A percentile compares a stretch with the other conserved stretches of the same genome.
phyloP scores from a whole-genome alignment of 2,113 vertebrate species.

The Cottus gobio region DNA sequence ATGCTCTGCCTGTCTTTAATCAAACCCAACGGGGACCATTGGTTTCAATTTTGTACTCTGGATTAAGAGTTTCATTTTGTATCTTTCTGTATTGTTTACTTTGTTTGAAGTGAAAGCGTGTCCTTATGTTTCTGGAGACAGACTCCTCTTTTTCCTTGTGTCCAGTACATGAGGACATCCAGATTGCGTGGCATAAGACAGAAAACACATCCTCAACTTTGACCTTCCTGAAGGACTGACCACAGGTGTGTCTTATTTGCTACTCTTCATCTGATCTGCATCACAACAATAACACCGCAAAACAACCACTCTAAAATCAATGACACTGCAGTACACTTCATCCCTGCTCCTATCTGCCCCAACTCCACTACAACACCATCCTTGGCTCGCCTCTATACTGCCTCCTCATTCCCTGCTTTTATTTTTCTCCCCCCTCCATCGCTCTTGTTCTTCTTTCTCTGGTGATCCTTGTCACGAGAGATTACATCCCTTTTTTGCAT shows the following conservation, averaged over 20 bases:
- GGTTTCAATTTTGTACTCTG: constrained; percentile 10
- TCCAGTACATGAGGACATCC: not conserved
- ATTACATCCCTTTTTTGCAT: constrained; percentile 35
- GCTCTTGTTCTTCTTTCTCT: constrained; percentile 31
- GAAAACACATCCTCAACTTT: constrained; percentile 29
- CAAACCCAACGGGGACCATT: not conserved
- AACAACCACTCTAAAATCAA: constrained; percentile 61
- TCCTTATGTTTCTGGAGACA: not conserved
- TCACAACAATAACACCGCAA: constrained; percentile 60
- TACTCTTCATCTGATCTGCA: constrained; percentile 42
- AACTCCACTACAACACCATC: constrained; percentile 1
- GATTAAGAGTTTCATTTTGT: not conserved
- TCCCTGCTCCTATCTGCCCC: constrained; percentile 17
- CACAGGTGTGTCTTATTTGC: constrained; percentile 11
- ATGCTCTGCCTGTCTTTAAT: constrained; percentile 29
- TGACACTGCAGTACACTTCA: constrained; percentile 66
- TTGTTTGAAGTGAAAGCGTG: not conserved
- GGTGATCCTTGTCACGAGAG: constrained; percentile 43
- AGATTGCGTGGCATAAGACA: not conserved
- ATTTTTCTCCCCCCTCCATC: constrained; percentile 33
- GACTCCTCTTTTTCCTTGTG: not conserved
- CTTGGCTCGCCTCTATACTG: not conserved
- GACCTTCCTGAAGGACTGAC: constrained; percentile 29
- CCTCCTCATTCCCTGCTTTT: constrained; percentile 14
- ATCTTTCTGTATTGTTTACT: not conserved